Conservation (phyloP, 2,888 invertebrate genomes). For the Dryocosmus kuriphilus region DNA sequence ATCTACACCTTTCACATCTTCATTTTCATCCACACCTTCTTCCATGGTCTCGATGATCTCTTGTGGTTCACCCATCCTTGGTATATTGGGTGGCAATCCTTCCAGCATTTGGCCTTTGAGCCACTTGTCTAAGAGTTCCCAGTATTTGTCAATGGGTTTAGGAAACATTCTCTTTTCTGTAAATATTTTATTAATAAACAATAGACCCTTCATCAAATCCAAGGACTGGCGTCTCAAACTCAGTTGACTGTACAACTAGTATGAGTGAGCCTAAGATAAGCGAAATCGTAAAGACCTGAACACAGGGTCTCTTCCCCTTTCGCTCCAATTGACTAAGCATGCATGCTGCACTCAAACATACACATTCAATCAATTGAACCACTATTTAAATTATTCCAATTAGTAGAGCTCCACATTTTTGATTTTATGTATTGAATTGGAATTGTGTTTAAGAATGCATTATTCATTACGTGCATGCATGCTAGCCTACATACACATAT, state of each 20-base stretch:
- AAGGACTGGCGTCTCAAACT: conserved; percentile 1
- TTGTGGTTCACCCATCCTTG: no score
- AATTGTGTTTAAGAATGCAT: not conserved
- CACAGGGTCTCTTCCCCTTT: not conserved
- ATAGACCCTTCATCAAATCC: conserved; percentile 3
- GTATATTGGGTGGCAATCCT: not conserved
- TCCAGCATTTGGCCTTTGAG: not conserved
- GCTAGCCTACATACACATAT: conserved; percentile 8
- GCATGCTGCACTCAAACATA: conserved; percentile 9
- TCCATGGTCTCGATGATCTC: no score
- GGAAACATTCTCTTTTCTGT: conserved; percentile 27
- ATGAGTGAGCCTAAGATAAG: not conserved
- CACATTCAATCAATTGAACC: not conserved
- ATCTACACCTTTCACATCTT: not conserved
- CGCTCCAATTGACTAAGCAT: conserved; percentile 7
- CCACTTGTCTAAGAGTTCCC: not conserved
- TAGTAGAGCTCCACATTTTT: not conserved
- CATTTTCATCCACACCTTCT: not conserved
- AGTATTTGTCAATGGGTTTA: not conserved
- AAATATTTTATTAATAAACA: not conserved
- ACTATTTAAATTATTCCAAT: not conserved
- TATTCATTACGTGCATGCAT: not conserved
- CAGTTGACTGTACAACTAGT: conserved; percentile 16
- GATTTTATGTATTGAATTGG: not conserved
- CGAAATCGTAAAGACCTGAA: not conserved